Conservation (phyloP, 23 tunicate genomes). For the Diplosoma virens region DNA sequence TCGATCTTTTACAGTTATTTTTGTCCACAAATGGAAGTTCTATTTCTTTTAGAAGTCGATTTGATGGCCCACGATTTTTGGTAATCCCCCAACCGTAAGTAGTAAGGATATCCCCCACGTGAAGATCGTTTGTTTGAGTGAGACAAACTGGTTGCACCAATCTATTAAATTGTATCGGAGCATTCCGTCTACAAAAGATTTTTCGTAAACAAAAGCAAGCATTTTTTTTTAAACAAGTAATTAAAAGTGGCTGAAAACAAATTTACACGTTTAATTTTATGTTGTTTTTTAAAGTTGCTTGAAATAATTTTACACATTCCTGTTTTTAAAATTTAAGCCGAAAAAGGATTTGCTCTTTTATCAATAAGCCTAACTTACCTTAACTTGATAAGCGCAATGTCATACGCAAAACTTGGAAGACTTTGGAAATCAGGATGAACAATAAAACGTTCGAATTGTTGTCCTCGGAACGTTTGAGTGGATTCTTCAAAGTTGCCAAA, state of each 20-base stretch:
- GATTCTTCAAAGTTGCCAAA: slow-evolving; percentile 16
- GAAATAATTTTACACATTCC: no score
- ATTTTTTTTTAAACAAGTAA: no score
- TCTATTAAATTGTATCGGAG: slow-evolving; percentile 40
- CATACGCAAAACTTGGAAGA: slow-evolving; percentile 26
- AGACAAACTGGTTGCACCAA: slow-evolving; percentile 48
- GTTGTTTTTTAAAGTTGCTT: no score
- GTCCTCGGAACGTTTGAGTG: slow-evolving; percentile 18
- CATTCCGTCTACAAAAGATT: slow-evolving; percentile 15
- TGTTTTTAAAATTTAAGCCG: no score
- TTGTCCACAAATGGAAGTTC: slow-evolving; percentile 27
- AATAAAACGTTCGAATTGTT: slow-evolving; percentile 18
- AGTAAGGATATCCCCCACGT: slow-evolving; percentile 16
- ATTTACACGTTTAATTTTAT: no score
- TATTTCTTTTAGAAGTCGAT: slow-evolving; percentile 36
- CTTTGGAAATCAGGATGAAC: slow-evolving; percentile 26
- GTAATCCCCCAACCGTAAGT: slow-evolving; percentile 66
- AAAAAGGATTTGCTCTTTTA: no score
- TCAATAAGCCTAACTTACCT: slow-evolving; percentile 23
- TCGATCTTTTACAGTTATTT: slow-evolving; percentile 4
- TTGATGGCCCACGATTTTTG: slow-evolving; percentile 25
- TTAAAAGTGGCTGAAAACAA: no score
- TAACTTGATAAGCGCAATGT: slow-evolving; percentile 38
- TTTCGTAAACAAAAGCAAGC: no score
- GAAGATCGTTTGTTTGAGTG: slow-evolving; percentile 6